Percentiles rank a stretch among this genome's conserved stretches.
phyloP scores from a whole-genome alignment of 2,888 invertebrate species.

The Incurvaria masculella region DNA sequence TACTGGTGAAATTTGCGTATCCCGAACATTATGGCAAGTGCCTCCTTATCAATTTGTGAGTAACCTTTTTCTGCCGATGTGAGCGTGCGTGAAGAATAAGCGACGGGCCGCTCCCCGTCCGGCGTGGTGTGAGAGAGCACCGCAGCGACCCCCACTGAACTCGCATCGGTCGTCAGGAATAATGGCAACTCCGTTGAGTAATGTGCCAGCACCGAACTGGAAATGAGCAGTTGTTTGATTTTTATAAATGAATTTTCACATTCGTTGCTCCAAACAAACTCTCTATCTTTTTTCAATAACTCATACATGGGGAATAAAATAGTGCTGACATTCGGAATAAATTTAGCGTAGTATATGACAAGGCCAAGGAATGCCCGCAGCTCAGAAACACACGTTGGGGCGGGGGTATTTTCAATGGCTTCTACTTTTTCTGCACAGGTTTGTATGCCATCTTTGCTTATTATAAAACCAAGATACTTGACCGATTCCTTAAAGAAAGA shows the following conservation, averaged over 20 bases:
- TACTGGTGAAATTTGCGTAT: no score
- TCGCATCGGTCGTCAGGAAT: constrained; percentile 12
- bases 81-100: no score
- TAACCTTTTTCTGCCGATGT: no score
- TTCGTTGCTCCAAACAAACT: neutral
- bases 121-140: no score
- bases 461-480: neutral
- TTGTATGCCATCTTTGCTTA: neutral
- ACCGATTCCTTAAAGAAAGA: neutral
- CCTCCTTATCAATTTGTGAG: no score
- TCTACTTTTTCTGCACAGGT: neutral
- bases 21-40: no score
- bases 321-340: neutral
- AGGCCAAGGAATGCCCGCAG: neutral
- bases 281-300: neutral
- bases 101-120: no score
- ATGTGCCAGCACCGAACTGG: constrained; percentile 10
- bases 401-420: neutral
- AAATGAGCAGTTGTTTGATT: constrained; percentile 7
- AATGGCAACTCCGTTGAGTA: constrained; percentile 10
- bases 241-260: constrained; percentile 7
- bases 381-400: neutral
- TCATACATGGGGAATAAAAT: neutral
- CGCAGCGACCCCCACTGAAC: constrained; percentile 9
- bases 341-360: neutral